phyloP scores from a whole-genome alignment of 2,888 invertebrate genomes.

The Campopleginae sp. region DNA sequence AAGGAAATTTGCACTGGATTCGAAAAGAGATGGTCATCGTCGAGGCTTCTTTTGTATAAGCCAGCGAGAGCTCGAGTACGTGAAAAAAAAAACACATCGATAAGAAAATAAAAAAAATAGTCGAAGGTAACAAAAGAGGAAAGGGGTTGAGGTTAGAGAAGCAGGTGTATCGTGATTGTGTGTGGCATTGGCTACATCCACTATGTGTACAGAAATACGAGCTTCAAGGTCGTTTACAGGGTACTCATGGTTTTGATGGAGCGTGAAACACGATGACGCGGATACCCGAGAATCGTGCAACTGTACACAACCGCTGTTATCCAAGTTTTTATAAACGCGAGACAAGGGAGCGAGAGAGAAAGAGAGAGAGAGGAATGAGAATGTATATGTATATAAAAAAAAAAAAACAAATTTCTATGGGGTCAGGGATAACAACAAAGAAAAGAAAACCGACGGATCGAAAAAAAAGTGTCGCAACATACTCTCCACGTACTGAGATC shows the following conservation, averaged over 20 bases:
- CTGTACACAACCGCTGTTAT: conserved; percentile 32
- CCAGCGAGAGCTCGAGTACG: neutral
- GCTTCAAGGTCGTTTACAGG: conserved; percentile 21
- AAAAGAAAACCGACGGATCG: neutral
- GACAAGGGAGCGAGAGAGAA: conserved; percentile 23
- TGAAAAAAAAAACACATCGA: no score
- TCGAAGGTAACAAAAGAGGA: neutral
- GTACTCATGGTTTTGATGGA: conserved; percentile 60
- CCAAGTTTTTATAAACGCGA: conserved; percentile 17
- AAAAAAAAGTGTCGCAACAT: neutral
- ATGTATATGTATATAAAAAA: neutral
- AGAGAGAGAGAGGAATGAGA: conserved; percentile 1
- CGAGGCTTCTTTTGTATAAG: neutral
- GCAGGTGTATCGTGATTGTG: conserved; percentile 40
- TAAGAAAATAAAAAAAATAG: neutral
- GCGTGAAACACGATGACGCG: conserved; percentile 68
- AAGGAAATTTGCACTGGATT: neutral
- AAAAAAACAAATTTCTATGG: neutral
- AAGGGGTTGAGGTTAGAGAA: neutral
- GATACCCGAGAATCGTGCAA: conserved; percentile 54
- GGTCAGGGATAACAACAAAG: neutral
- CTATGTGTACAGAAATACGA: neutral
- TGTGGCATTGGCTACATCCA: conserved; percentile 22
- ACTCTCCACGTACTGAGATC: neutral
- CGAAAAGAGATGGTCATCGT: conserved; percentile 12